Evolutionary conservation across 2,888 invertebrate genomes (phyloP).

Genomic region (Lymantria monacha): DNA sequence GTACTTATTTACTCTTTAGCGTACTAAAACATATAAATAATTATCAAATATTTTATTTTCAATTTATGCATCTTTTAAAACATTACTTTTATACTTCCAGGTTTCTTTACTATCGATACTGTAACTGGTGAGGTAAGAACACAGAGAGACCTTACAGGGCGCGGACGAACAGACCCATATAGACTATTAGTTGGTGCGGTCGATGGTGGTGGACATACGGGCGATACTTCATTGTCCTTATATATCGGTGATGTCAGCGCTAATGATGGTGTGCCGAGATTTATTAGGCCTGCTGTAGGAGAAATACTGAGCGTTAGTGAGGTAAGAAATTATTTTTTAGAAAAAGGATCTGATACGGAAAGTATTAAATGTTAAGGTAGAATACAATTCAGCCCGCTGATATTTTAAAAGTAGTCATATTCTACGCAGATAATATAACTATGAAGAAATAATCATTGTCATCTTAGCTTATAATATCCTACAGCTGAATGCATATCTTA

Average conservation of each 20-base stretch:
- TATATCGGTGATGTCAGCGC: constrained; percentile 91
- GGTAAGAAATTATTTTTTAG: constrained; percentile 54
- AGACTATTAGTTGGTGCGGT: constrained; percentile 85
- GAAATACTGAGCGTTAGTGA: constrained; percentile 87
- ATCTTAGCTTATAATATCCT: too few relatives aligned
- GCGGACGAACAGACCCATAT: constrained; percentile 89
- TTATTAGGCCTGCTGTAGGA: constrained; percentile 86
- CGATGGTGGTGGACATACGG: constrained; percentile 85
- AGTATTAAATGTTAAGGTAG: too few relatives aligned
- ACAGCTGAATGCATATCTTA: too few relatives aligned
- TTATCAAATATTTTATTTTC: too few relatives aligned
- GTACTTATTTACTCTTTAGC: too few relatives aligned
- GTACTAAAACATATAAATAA: too few relatives aligned
- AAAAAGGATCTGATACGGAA: too few relatives aligned
- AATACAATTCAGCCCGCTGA: too few relatives aligned
- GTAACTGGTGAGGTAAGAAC: constrained; percentile 86
- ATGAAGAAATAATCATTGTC: too few relatives aligned
- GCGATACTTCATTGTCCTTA: constrained; percentile 84
- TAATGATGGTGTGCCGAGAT: constrained; percentile 90
- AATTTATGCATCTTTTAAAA: too few relatives aligned
- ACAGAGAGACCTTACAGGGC: constrained; percentile 85
- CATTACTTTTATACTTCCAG: constrained; percentile 49
- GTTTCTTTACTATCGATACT: constrained; percentile 85
- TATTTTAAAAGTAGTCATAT: too few relatives aligned
- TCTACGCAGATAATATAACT: too few relatives aligned